Percentiles rank a stretch among this genome's conserved stretches.
phyloP scores from a whole-genome alignment of 2,113 vertebrate species.

The Phylloscopus trochiloides region DNA sequence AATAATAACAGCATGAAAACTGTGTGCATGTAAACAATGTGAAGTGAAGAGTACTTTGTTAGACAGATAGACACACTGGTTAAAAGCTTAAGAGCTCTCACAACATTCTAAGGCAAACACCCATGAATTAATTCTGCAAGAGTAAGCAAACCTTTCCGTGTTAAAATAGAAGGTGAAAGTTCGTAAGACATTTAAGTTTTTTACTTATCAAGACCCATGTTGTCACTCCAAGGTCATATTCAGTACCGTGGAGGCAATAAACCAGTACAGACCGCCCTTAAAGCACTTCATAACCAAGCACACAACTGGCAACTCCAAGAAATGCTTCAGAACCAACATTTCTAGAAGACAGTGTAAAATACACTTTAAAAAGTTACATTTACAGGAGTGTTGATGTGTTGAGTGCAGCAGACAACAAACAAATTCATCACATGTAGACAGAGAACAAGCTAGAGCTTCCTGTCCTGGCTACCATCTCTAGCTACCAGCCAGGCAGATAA shows the following conservation, averaged over 20 bases:
- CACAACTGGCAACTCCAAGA: not conserved
- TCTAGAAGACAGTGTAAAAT: not conserved
- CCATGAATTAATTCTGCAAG: not conserved
- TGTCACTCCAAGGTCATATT: not conserved
- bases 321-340: not conserved
- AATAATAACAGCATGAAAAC: not conserved
- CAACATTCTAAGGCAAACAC: not conserved
- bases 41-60: not conserved
- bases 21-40: not conserved
- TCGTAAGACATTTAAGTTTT: not conserved
- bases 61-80: not conserved
- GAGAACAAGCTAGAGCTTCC: not conserved
- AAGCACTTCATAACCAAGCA: not conserved
- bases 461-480: not conserved
- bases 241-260: not conserved
- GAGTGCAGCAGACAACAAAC: not conserved
- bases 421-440: not conserved
- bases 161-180: not conserved
- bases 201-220: not conserved
- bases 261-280: not conserved
- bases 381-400: rapidly evolving
- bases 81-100: not conserved
- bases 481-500: not conserved
- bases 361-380: not conserved
- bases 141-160: not conserved